Evolutionary conservation across 2,797 vertebrate species (phyloP), one percentile per base, ranked within the genome.

Genomic region (Margarornis squamiger): DNA sequence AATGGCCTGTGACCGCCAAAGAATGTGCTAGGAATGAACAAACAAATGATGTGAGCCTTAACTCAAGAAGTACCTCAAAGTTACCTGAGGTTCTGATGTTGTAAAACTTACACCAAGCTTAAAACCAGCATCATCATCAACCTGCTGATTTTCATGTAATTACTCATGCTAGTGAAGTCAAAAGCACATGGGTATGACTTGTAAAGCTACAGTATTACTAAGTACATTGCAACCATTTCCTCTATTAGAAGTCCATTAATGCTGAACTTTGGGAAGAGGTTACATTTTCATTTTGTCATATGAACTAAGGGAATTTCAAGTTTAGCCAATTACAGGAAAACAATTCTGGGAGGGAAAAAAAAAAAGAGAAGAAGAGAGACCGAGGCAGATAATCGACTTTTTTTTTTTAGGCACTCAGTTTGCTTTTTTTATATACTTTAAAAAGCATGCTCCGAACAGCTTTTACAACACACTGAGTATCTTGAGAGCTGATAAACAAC

Each of bases 401-500:
- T 39, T 46, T 39, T 83, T 18, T 46, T 46, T 9, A 76, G 7
- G 12, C 21, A 80, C 87, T 70, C n/a, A 59, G 30, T 46, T 65
- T 41, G 20, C 0, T 19, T 17, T 72, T 72, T 79, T 65, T 49
- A 76, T 16, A 45, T 7, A 77, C n/a, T 54, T 61, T 39, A 34
- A 61, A 45, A n/a, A 88, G 39, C 24, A 54, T 34, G 52, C 30
- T 74, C 10, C 4, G 4, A 89, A 67, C 9, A 62, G 46, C 20
- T 91, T 76, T 72, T 70, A 49, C 14, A 8, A 81, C 67, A 76
- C 10, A 46, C 36, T 46, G 12, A n/a, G 15, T 43, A 86, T 34
- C 36, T 38, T 63, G 73, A 86, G 49, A 87, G 86, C 14, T 66
- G 59, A 79, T 57, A 89, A 82, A 77, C 62, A 86, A 51, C n/a